phyloP scores from a whole-genome alignment of 2,888 invertebrate species.

The Drosophila anceps region DNA sequence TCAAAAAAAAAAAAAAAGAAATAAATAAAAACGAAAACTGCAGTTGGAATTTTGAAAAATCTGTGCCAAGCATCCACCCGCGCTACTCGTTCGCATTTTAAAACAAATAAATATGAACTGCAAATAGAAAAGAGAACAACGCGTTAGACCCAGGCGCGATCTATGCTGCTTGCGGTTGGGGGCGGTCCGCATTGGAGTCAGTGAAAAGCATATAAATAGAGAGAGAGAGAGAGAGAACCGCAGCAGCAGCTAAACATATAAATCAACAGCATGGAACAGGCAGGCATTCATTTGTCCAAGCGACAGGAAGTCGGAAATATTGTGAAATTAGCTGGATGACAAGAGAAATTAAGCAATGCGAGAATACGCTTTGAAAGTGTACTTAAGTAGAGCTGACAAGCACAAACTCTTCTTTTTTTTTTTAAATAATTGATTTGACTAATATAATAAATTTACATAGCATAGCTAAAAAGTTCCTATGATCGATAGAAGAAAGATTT shows the following conservation, averaged over 20 bases:
- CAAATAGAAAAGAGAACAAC: constrained; percentile 37
- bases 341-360: background rate
- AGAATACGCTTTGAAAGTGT: constrained; percentile 11
- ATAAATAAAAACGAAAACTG: constrained; percentile 31
- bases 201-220: background rate
- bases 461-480: background rate
- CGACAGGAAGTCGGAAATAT: constrained; percentile 53
- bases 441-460: background rate
- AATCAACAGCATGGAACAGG: constrained; percentile 36
- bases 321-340: constrained; percentile 23
- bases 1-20: constrained; percentile 31
- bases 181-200: background rate
- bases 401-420: background rate
- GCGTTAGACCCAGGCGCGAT: constrained; percentile 8
- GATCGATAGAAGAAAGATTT: background rate
- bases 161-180: background rate
- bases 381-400: background rate
- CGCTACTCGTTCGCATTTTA: constrained; percentile 12
- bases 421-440: background rate
- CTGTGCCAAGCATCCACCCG: background rate
- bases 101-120: constrained; percentile 68
- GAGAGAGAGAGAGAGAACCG: constrained; percentile 7
- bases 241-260: constrained; percentile 37
- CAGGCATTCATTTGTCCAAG: constrained; percentile 23
- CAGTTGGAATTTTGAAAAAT: constrained; percentile 34